Percentiles rank a stretch among this genome's conserved stretches.
These are phyloP conservation scores for Salminus brasiliensis DNA, from an alignment of 2,113 vertebrate genomes.

Conservation along the genomic window DNA sequence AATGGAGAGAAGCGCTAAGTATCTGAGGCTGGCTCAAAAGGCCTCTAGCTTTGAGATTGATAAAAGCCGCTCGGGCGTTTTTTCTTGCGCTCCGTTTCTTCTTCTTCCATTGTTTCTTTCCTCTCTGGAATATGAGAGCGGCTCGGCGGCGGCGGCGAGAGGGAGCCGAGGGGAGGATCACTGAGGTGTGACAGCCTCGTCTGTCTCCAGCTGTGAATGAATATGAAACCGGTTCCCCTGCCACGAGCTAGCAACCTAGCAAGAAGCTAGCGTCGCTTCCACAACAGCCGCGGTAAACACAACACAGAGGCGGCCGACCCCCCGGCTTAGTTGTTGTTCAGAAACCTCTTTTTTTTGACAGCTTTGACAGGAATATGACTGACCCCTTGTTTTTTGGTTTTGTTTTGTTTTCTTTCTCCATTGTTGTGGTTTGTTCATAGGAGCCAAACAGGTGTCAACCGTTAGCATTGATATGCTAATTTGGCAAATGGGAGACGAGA, in stretches of 20 bases:
- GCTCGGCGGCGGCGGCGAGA: slow-evolving; percentile 15
- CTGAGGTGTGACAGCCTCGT: slow-evolving; percentile 22
- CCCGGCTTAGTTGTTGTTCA: background rate
- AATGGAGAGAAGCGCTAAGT: slow-evolving; percentile 44
- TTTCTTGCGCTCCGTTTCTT: slow-evolving; percentile 21
- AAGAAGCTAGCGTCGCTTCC: background rate
- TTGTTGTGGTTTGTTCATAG: slow-evolving; percentile 13
- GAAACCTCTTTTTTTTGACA: slow-evolving; percentile 3
- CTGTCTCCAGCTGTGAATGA: slow-evolving; percentile 43
- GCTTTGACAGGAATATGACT: slow-evolving; percentile 28
- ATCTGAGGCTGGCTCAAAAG: slow-evolving; percentile 52
- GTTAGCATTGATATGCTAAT: slow-evolving; percentile 49
- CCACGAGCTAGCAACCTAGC: slow-evolving; percentile 6
- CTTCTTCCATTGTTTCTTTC: slow-evolving; percentile 38
- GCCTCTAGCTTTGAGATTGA: slow-evolving; percentile 51
- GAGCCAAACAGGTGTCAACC: slow-evolving; percentile 46
- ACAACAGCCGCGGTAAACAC: background rate
- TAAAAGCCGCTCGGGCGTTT: slow-evolving; percentile 39
- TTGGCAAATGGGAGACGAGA: slow-evolving; percentile 36
- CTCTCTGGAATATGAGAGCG: slow-evolving; percentile 34
- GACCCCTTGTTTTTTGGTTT: slow-evolving; percentile 25
- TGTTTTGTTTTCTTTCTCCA: background rate
- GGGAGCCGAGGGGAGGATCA: slow-evolving; percentile 40
- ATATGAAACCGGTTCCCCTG: slow-evolving; percentile 24
- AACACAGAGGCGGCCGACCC: background rate